Evolutionary conservation across 2,113 vertebrate genomes (phyloP).

Genomic region (Gnathonemus longibarbis): DNA sequence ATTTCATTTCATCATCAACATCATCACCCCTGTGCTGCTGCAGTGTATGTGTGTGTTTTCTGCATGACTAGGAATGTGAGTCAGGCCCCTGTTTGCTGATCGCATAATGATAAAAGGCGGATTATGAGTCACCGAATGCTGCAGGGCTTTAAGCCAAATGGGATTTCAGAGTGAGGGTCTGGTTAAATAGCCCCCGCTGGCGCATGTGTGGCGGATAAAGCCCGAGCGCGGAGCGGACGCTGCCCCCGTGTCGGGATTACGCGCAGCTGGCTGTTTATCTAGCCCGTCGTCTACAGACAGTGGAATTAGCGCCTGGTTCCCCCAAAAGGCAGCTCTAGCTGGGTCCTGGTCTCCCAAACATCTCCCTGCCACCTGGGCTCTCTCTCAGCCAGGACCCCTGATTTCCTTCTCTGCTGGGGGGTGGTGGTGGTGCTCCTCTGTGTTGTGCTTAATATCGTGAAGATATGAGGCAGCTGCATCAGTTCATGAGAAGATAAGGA

Average conservation of each 20-base stretch:
- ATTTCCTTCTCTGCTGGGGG: not conserved
- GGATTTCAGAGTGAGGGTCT: not conserved
- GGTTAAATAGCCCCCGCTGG: not conserved
- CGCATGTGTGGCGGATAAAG: not conserved
- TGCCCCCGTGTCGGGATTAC: not conserved
- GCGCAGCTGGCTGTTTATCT: not conserved
- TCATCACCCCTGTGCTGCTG: not conserved
- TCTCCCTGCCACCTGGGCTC: not conserved
- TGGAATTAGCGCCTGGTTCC: not conserved
- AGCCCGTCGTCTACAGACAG: not conserved
- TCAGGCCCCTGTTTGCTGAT: slow-evolving; percentile 2
- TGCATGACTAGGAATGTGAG: not conserved
- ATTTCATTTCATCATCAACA: not conserved
- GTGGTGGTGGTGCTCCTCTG: not conserved
- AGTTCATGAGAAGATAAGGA: not conserved
- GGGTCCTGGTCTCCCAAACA: not conserved
- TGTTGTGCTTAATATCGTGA: not conserved
- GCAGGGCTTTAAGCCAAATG: not conserved
- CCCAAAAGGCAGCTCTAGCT: not conserved
- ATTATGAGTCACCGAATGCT: not conserved
- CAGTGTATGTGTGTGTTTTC: not conserved
- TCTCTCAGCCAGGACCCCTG: not conserved
- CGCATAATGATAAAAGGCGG: not conserved
- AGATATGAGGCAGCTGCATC: not conserved
- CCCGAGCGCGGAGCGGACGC: not conserved